These are phyloP conservation scores for Jordanella pulchra DNA, from an alignment of 2,797 vertebrate genomes.

Conservation along the genomic window DNA sequence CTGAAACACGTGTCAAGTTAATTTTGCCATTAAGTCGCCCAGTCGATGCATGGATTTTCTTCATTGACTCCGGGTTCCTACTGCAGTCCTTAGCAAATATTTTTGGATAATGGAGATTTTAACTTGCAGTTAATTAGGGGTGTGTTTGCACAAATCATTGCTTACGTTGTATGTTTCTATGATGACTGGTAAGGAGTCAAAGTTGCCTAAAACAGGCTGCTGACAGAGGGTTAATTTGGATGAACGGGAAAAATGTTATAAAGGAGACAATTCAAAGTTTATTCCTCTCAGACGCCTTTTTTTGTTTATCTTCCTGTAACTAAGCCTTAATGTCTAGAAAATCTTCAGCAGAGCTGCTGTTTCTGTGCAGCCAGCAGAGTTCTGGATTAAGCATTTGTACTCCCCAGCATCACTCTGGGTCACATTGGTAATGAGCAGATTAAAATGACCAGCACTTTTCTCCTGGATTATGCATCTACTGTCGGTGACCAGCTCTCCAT, in stretches of 20 bases:
- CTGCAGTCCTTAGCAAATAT: background rate
- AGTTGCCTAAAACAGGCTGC: no score
- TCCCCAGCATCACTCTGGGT: constrained; percentile 85
- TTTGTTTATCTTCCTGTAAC: constrained; percentile 12
- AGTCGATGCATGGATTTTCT: background rate
- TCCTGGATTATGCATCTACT: constrained; percentile 86
- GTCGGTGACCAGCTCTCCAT: constrained; percentile 82
- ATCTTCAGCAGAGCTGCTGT: constrained; percentile 85
- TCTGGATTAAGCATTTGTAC: constrained; percentile 90
- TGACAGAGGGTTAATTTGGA: no score
- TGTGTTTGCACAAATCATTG: background rate
- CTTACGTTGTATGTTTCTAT: background rate
- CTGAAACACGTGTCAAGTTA: background rate
- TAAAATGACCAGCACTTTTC: constrained; percentile 86
- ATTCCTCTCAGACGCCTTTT: background rate
- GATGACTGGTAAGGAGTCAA: background rate
- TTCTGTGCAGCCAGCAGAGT: constrained; percentile 84
- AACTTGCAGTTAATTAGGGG: background rate
- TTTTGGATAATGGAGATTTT: background rate
- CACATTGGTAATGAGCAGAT: constrained; percentile 88
- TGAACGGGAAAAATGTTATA: no score
- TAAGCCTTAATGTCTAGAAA: constrained; percentile 65
- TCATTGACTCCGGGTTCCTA: no score
- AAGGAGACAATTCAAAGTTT: background rate
- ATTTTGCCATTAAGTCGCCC: background rate